These are phyloP conservation scores for Poliocrania exsul DNA, from an alignment of 2,797 vertebrate species.

Conservation along the genomic window DNA sequence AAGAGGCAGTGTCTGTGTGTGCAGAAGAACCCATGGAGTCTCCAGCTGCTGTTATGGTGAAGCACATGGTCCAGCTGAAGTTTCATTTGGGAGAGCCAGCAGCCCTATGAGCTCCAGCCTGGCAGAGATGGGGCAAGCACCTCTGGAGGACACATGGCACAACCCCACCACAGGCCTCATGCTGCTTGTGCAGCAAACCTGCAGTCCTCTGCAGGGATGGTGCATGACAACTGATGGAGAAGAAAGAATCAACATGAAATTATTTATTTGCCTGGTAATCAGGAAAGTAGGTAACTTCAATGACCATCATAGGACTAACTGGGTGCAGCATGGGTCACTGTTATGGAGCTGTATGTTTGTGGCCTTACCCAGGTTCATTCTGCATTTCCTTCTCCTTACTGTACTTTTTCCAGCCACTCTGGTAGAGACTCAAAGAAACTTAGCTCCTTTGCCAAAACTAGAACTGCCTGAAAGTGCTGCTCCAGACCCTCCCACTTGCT, in stretches of 20 bases:
- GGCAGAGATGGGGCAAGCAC: background rate
- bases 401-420: background rate
- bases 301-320: background rate
- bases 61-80: background rate
- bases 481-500: background rate
- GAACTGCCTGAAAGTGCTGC: background rate
- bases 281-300: background rate
- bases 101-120: background rate
- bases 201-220: background rate
- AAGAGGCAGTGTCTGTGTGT: background rate
- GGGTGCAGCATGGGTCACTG: background rate
- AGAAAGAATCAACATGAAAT: background rate
- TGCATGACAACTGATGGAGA: background rate
- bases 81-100: background rate
- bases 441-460: background rate
- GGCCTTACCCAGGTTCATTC: background rate
- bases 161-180: background rate
- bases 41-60: background rate
- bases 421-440: background rate
- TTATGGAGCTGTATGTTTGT: accelerated
- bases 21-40: accelerated
- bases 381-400: background rate
- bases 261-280: background rate
- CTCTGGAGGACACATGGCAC: accelerated
- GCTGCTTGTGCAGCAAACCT: background rate